phyloP scores from a whole-genome alignment of 2,113 vertebrate species.

The Xiphophorus maculatus region DNA sequence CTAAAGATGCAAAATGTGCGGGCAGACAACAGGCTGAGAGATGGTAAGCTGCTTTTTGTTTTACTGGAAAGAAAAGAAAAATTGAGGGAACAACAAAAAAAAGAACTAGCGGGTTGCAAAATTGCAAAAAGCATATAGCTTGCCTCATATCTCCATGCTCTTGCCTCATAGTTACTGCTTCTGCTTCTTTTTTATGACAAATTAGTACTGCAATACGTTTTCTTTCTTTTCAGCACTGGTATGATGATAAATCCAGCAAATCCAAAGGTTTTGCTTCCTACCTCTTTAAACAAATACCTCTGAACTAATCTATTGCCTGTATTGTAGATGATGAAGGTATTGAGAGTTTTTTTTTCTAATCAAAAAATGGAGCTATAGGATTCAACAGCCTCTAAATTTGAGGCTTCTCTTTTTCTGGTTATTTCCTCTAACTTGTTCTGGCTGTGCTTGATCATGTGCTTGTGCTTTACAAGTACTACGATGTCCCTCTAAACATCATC shows the following conservation, averaged over 20 bases:
- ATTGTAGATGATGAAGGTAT: slow-evolving; percentile 3
- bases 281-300: background rate
- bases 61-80: slow-evolving; percentile 1
- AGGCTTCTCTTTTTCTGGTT: slow-evolving; percentile 19
- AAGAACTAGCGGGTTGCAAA: slow-evolving; percentile 16
- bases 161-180: slow-evolving; percentile 15
- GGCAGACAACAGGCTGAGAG: slow-evolving; percentile 35
- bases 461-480: slow-evolving; percentile 17
- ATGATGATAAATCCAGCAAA: background rate
- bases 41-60: slow-evolving; percentile 63
- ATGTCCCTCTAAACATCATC: slow-evolving; percentile 45
- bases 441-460: slow-evolving; percentile 20
- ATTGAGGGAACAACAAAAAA: slow-evolving; percentile 2
- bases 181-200: background rate
- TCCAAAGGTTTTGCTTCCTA: background rate
- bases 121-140: slow-evolving; percentile 19
- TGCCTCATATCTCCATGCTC: slow-evolving; percentile 25
- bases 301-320: background rate
- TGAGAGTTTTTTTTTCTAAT: background rate
- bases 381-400: slow-evolving; percentile 18
- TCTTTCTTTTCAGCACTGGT: background rate
- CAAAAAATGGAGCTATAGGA: slow-evolving; percentile 4
- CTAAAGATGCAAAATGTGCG: slow-evolving; percentile 34
- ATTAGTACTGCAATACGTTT: background rate
- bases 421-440: slow-evolving; percentile 23